Conservation (phyloP, 2,797 vertebrate genomes). For the Protonibea diacanthus region DNA sequence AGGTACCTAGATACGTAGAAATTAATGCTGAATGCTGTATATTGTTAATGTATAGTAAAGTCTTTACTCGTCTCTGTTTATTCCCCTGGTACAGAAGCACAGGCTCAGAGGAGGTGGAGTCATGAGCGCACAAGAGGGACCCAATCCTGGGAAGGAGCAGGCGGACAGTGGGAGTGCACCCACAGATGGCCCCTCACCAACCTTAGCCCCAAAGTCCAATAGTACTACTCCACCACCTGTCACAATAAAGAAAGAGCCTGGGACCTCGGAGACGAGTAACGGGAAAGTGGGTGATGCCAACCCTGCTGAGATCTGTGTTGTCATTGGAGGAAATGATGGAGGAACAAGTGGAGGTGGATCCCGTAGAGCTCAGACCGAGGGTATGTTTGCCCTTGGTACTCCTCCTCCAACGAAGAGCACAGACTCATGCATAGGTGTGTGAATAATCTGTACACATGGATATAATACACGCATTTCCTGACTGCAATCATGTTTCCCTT, state of each 20-base stretch:
- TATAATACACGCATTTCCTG: conserved; percentile 41
- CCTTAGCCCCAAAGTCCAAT: conserved; percentile 46
- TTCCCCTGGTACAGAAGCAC: conserved; percentile 58
- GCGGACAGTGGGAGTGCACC: conserved; percentile 65
- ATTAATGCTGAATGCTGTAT: conserved; percentile 13
- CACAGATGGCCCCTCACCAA: conserved; percentile 63
- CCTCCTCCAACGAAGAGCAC: conserved; percentile 85
- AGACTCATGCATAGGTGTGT: conserved; percentile 86
- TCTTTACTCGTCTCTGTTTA: conserved; percentile 31
- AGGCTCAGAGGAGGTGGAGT: conserved; percentile 79
- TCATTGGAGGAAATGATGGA: conserved; percentile 89
- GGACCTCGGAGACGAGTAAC: conserved; percentile 89
- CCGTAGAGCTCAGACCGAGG: conserved; percentile 94
- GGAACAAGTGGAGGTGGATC: conserved; percentile 84
- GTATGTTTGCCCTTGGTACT: conserved; percentile 88
- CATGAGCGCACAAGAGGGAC: conserved; percentile 85
- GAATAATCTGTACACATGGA: conserved; percentile 43
- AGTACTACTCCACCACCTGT: conserved; percentile 68
- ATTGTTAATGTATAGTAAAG: background rate
- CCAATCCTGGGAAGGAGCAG: conserved; percentile 79
- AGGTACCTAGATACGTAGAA: background rate
- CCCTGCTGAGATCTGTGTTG: conserved; percentile 97
- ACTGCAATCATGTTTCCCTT: conserved; percentile 45
- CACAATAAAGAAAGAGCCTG: conserved; percentile 93
- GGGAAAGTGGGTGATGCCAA: conserved; percentile 88